Conservation (phyloP, 37 sponge, comb jelly and placozoan species). For the Dysidea cf. avara region DNA sequence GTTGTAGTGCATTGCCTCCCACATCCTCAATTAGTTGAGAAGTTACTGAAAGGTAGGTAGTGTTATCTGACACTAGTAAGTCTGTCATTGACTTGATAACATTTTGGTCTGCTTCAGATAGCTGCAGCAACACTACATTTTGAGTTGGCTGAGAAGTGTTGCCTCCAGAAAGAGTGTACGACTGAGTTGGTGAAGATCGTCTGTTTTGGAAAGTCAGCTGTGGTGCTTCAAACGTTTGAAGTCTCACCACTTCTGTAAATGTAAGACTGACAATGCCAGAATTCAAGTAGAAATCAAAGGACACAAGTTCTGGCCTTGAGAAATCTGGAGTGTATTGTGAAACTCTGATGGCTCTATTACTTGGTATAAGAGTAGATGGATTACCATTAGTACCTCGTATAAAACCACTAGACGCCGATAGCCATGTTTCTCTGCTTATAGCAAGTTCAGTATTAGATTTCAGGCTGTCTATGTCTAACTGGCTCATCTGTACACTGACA, state of each 20-base stretch:
- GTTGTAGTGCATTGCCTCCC: slow-evolving; percentile 73
- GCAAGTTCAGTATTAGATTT: slow-evolving; percentile 65
- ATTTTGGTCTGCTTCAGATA: slow-evolving; percentile 43
- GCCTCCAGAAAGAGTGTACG: slow-evolving; percentile 64
- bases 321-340: slow-evolving; percentile 58
- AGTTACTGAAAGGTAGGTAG: slow-evolving; percentile 75
- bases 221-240: slow-evolving; percentile 66
- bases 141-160: slow-evolving; percentile 25
- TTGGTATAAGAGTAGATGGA: slow-evolving; percentile 55
- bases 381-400: slow-evolving; percentile 44
- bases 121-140: slow-evolving; percentile 49
- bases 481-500: slow-evolving; percentile 25
- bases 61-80: slow-evolving; percentile 43
- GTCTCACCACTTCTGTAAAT: slow-evolving; percentile 65
- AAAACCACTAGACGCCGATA: slow-evolving; percentile 72
- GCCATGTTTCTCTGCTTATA: slow-evolving; percentile 45
- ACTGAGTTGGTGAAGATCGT: background rate
- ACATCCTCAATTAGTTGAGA: slow-evolving; percentile 75
- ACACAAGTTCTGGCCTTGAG: slow-evolving; percentile 21
- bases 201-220: slow-evolving; percentile 76
- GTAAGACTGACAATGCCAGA: slow-evolving; percentile 30
- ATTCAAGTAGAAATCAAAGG: slow-evolving; percentile 48
- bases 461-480: slow-evolving; percentile 62
- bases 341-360: slow-evolving; percentile 48
- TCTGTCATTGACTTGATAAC: slow-evolving; percentile 36